Evolutionary conservation across 1,140 invertebrate genomes (phyloP).

Genomic region (Macrobrachium rosenbergii): DNA sequence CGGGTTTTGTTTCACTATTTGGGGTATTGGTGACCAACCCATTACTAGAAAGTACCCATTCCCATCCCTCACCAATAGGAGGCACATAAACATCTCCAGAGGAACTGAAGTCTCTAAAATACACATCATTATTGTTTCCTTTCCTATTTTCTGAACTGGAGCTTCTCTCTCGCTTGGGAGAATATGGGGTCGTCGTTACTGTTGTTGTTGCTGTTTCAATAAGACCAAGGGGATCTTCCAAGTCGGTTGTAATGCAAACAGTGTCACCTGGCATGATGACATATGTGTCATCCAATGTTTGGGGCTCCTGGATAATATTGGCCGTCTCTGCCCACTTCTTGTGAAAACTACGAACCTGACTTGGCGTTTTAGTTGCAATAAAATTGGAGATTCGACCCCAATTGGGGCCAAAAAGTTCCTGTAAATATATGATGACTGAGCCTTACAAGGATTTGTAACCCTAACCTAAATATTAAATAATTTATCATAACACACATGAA

Average conservation of each 20-base stretch:
- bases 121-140: not conserved
- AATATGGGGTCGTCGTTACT: slow-evolving; percentile 45
- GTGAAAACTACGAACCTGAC: slow-evolving; percentile 54
- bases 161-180: slow-evolving; percentile 30
- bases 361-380: slow-evolving; percentile 54
- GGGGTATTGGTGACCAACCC: not conserved
- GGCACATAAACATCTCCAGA: slow-evolving; percentile 32
- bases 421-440: slow-evolving; percentile 20
- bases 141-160: not conserved
- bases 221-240: slow-evolving; percentile 54
- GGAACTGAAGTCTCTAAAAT: not conserved
- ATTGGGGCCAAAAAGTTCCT: slow-evolving; percentile 60
- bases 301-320: slow-evolving; percentile 55
- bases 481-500: too few relatives aligned
- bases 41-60: slow-evolving; percentile 40
- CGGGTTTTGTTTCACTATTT: slow-evolving; percentile 7
- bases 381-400: slow-evolving; percentile 59
- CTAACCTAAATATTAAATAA: too few relatives aligned
- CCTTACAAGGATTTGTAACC: not conserved
- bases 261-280: slow-evolving; percentile 41
- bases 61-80: slow-evolving; percentile 49
- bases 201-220: slow-evolving; percentile 52
- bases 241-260: slow-evolving; percentile 39
- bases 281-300: slow-evolving; percentile 56
- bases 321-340: slow-evolving; percentile 57